Evolutionary conservation across 1,140 invertebrate species (phyloP), one percentile per base, ranked within the genome.

Genomic region (Galleria mellonella): DNA sequence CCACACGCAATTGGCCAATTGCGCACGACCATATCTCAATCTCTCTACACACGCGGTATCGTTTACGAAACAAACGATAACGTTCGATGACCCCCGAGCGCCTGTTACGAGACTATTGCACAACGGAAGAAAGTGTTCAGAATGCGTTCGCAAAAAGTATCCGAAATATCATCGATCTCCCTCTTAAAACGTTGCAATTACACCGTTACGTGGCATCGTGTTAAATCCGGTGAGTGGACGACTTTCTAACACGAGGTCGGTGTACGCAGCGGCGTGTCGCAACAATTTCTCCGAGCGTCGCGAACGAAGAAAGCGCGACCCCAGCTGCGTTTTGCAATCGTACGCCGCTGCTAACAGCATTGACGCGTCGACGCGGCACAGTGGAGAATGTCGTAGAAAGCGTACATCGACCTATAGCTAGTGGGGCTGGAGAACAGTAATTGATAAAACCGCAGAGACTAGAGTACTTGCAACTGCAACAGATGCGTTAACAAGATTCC

Each of bases 241-340:
- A 83, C 82, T 85, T 85, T 85, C 82, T 85, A 83, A 75, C 76
- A 63, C 70, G 78, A 73, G 82, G 81, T 85, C 82, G 82, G 70
- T 75, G 82, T 72, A 85, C 82, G 73, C 69, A 57, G 63, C 72
- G 60, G 55, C 58, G 72, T 84, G 81, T 73, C 75, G 82, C 82
- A 85, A 85, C 68, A 85, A 85, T 85, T 85, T 85, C 82, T 85
- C 82, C 72, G 61, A 44, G 67, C 70, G 62, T 77, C 63, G 82
- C 82, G 75, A 83, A 79, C 76, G 81, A 85, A 85, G 82, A 85
- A 85, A 85, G 78, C 78, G 82, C 82, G 75, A 82, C 77, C 77
- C 75, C 76, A 53, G 62, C 62, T 61, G 43, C 51, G 59, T 85
- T 85, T 85, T 83, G 82, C 78, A 85, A 85, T 78, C 78, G 67